Evolutionary conservation across 2,113 vertebrate genomes (phyloP).

Genomic region (Lampris incognitus): DNA sequence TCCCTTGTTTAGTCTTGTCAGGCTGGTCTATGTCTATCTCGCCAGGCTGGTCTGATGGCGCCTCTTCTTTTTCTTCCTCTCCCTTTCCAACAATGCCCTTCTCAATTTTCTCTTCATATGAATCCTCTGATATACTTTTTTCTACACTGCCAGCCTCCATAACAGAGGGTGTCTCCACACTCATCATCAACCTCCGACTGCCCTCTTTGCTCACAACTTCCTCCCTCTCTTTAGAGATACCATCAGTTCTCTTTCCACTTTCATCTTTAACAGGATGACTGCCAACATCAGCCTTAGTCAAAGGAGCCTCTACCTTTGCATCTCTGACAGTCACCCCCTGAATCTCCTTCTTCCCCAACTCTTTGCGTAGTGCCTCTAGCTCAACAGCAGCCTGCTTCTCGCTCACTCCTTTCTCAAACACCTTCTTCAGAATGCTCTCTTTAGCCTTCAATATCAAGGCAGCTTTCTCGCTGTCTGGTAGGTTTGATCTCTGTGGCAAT

Average conservation of each 20-base stretch:
- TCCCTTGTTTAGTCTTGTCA: slow-evolving; percentile 41
- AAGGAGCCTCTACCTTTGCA: slow-evolving; percentile 3
- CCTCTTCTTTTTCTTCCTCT: neutral
- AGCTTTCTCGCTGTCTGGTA: slow-evolving; percentile 69
- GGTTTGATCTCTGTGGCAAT: slow-evolving; percentile 53
- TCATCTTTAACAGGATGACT: slow-evolving; percentile 10
- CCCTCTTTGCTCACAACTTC: slow-evolving; percentile 17
- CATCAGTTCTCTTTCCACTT: neutral
- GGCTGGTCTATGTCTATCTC: slow-evolving; percentile 21
- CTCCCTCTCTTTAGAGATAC: slow-evolving; percentile 5
- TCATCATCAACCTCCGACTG: neutral
- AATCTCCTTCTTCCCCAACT: slow-evolving; percentile 61
- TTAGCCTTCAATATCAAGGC: slow-evolving; percentile 80
- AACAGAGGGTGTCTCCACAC: neutral
- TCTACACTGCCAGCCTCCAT: slow-evolving; percentile 13
- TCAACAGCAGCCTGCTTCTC: slow-evolving; percentile 79
- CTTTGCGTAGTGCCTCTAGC: slow-evolving; percentile 72
- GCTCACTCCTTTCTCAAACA: slow-evolving; percentile 78
- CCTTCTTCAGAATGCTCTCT: slow-evolving; percentile 81
- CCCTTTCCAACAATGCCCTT: neutral
- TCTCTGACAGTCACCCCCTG: neutral
- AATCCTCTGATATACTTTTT: neutral
- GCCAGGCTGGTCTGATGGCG: slow-evolving; percentile 15
- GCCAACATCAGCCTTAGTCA: neutral
- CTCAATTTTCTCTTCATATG: slow-evolving; percentile 16